Base-by-base conservation (phyloP, 2,113 vertebrate genomes). In the Cettia cetti region DNA sequence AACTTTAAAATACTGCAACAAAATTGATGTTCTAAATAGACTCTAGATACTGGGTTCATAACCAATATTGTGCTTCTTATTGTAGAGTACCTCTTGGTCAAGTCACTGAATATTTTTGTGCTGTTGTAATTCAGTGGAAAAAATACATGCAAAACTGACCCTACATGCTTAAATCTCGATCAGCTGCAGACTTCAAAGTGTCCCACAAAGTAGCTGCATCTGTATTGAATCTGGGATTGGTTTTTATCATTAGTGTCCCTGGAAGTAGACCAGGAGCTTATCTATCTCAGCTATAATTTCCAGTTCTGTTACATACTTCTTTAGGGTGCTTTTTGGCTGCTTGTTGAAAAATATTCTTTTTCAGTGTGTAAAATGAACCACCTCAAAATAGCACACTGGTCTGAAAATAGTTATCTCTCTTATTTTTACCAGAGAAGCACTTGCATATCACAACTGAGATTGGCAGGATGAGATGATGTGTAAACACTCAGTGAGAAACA, bases 361-460 rank as follows among this genome's bases (percentile, higher is more conserved):
- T 94, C 70, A 57, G 39, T 80, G 53, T 74, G 53, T 92, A 94
- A 94, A 91, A 87, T 23, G 63, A 89, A 89, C 63, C 61, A 89
- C 53, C 77, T 95, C 81, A 76, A 85, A 96, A 91, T 94, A 95
- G 85, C 86, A 65, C 18, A 6, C 70, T 78, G 42, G 44, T 49
- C 84, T 90, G 91, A 96, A 96, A 96, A 92, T 88, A 95, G 82
- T 95, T 57, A 22, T 89, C 9, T 78, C 15, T 81, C 61, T 83
- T 93, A 79, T 82, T 94, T 94, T 96, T 96, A 72, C 61, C 42
- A 13, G 72, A 90, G 63, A 82, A 89, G 78, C 82, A 69, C 86
- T 87, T 82, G 69, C 53, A n/a, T 84, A 79, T 91, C 78, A 57
- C 77, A 95, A 21, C 93, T 22, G 83, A 95, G 70, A 57, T 85